Base-by-base conservation (phyloP, 2,888 invertebrate genomes). In the Uloborus plumipes region DNA sequence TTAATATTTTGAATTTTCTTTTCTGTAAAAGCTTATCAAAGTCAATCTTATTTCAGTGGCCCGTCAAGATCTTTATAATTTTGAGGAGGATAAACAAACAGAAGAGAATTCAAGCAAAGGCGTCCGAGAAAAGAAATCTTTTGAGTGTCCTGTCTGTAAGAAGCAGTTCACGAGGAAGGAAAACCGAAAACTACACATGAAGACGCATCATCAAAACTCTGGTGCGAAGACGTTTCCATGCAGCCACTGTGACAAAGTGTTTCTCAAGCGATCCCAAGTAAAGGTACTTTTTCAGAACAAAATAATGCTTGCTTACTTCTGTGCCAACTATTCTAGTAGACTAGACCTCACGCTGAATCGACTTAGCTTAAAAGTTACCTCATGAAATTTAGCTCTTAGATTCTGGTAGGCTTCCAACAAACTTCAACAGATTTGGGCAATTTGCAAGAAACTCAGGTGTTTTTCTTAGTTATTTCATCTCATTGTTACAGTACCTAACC, bases 181-280 rank as follows among this genome's bases (percentile, higher is more conserved):
- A 73, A 88, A 89, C 61, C 87, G 88, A 15, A 87, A 89, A 49
- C 88, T 88, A n/a, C 90, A 90, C 81, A 89, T 89, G 85, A 88
- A 89, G 67, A 88, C 88, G 22, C 90, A 90, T 31, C 80, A 81
- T 18, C 53, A 53, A 11, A 67, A 50, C 18, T 49, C 59, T 3
- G 59, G 31, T 2, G 9, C 58, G 4, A 77, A 77, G 58, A 31
- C 65, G 4, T 64, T 64, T 31, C 9, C 70, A 2, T 95, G 95
- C 87, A 93, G 93, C 6, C 91, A 94, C 18, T 95, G 95, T 88
- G 93, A 93, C 88, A 95, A 95, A 89, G 92, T 93, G 64, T 95
- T 95, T 89, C 91, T 94, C 65, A 94, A 95, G 26, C 93, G 94
- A 70, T 94, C 94, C 89, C 95, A 95, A 88, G 89, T 95, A 84